A percentile compares a stretch with the other conserved stretches of the same genome.
phyloP scores from a whole-genome alignment of 2,888 invertebrate species.

The Leptopilina syphax region DNA sequence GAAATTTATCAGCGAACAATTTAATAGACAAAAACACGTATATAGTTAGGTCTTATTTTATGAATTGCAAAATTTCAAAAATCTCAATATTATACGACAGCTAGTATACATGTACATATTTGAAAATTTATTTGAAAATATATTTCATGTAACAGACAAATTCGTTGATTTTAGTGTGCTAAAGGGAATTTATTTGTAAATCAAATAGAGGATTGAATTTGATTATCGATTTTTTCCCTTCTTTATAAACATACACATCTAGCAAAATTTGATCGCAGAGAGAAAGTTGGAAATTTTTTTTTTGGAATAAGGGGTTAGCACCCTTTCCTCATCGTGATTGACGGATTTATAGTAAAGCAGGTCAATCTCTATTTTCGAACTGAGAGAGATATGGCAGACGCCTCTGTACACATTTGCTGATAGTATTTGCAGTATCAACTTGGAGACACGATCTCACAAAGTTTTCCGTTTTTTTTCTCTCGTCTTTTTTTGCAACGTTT shows the following conservation, averaged over 20 bases:
- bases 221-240: background rate
- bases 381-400: slow-evolving; percentile 41
- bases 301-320: slow-evolving; percentile 43
- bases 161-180: background rate
- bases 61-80: too few species aligned
- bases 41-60: too few species aligned
- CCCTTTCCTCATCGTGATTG: slow-evolving; percentile 51
- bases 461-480: slow-evolving; percentile 9
- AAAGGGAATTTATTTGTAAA: background rate
- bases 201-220: background rate
- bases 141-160: too few species aligned
- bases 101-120: too few species aligned
- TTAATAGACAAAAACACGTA: too few species aligned
- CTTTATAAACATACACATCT: background rate
- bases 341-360: slow-evolving; percentile 56
- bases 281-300: background rate
- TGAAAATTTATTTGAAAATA: too few species aligned
- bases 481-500: slow-evolving; percentile 22
- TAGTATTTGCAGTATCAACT: slow-evolving; percentile 39
- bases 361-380: slow-evolving; percentile 62
- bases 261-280: background rate
- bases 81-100: too few species aligned
- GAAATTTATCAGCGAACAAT: too few species aligned
- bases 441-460: slow-evolving; percentile 14
- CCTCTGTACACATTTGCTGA: slow-evolving; percentile 34